Evolutionary conservation across 2,797 vertebrate species (phyloP), one percentile per base, ranked within the genome.

Genomic region (Garrulus glandarius): DNA sequence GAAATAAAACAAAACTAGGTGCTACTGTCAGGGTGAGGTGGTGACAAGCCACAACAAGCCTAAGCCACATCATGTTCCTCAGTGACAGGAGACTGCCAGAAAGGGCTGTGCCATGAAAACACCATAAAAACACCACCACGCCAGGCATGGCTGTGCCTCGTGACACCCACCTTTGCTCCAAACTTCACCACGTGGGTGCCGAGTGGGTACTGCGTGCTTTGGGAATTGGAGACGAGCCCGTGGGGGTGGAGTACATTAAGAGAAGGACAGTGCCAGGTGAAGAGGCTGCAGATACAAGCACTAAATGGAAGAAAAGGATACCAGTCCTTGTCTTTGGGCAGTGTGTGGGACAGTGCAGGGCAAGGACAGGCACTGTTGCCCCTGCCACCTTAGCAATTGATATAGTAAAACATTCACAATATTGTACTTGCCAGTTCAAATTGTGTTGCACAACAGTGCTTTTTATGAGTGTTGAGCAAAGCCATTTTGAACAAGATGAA

Each of bases 191-290:
- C 27, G 1, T 27, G 29, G 24, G 4, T 84, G 65, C 53, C 60
- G 67, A 36, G 39, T 24, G 46, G 56, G 8, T 57, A 39, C 80
- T 1, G 8, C 32, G 16, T 49, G 53, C 79, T 87, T 57, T 79
- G 86, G 78, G 81, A 86, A 36, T 23, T 88, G 61, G 82, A 86
- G n/a, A 24, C 3, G 2, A 76, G 80, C 83, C 79, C 0, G 0
- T 8, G n/a, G 43, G 55, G 44, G 50, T 41, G 57, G 65, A 78
- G 57, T 50, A 19, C 0, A 0, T n/a, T 69, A 70, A 68, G 29
- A 75, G 84, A 93, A 83, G 36, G 87, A 87, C 76, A 71, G 76
- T 81, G 68, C 61, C 65, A 96, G 87, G 65, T 91, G 85, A 78
- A 78, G 46, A 91, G 39, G 27, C 72, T 78, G 69, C 76, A 89